phyloP scores from a whole-genome alignment of 2,113 vertebrate genomes.

The Toxotes jaculatrix region DNA sequence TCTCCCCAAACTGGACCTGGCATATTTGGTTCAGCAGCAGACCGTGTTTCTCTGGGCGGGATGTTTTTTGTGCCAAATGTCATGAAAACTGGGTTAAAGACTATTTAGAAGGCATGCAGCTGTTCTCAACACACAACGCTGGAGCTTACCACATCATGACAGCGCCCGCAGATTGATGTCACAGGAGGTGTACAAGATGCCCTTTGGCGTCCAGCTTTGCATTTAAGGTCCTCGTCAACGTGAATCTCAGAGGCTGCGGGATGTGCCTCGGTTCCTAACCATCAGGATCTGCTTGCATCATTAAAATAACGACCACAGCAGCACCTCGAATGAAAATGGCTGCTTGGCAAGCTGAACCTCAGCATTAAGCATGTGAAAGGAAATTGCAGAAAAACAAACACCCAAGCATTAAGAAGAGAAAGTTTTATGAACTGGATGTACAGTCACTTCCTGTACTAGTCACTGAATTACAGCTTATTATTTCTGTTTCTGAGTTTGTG shows the following conservation, averaged over 20 bases:
- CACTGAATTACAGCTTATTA: neutral
- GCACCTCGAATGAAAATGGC: neutral
- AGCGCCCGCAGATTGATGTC: conserved; percentile 13
- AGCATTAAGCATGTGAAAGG: neutral
- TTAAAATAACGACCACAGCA: conserved; percentile 12
- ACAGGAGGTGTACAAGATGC: conserved; percentile 39
- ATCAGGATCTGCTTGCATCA: neutral
- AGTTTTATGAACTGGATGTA: too few relatives aligned
- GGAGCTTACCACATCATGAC: conserved; percentile 35
- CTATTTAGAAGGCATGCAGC: conserved; percentile 58
- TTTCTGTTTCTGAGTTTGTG: conserved; percentile 17
- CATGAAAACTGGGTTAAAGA: conserved; percentile 67
- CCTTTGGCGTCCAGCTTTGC: conserved; percentile 35
- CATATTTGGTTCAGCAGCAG: conserved; percentile 72
- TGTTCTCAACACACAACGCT: conserved; percentile 34
- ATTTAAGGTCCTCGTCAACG: conserved; percentile 25
- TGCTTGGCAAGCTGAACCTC: neutral
- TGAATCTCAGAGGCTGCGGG: conserved; percentile 9
- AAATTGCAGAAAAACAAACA: neutral
- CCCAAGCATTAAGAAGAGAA: neutral
- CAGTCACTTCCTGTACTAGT: neutral
- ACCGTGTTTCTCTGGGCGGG: conserved; percentile 48
- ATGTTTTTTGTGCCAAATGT: conserved; percentile 60
- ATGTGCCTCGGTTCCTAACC: neutral
- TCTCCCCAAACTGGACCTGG: conserved; percentile 71